Percentiles rank a stretch among this genome's conserved stretches.
Evolutionary conservation across 2,113 vertebrate species (phyloP).

Genomic region (Canis aureus): DNA sequence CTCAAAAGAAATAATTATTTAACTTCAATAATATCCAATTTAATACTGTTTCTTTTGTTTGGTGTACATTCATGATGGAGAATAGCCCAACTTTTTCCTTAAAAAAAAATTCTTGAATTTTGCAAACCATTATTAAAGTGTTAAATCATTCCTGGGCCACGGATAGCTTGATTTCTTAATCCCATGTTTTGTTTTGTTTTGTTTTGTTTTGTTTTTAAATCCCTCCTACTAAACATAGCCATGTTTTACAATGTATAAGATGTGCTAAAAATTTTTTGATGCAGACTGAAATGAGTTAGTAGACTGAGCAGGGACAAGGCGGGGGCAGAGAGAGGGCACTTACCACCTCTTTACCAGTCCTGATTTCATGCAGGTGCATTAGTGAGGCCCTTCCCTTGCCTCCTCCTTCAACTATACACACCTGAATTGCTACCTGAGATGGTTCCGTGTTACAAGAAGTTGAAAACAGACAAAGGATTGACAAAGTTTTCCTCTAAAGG

Average conservation of each 20-base stretch:
- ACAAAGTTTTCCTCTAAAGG: neutral
- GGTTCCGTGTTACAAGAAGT: neutral
- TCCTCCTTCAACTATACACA: neutral
- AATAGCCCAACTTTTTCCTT: neutral
- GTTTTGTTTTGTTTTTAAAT: neutral
- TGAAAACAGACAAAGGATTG: neutral
- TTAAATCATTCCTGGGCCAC: neutral
- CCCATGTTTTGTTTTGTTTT: neutral
- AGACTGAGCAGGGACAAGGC: neutral
- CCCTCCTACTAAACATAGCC: neutral
- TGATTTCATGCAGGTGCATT: neutral
- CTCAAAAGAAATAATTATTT: slow-evolving; percentile 5
- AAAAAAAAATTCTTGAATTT: slow-evolving; percentile 19
- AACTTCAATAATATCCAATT: neutral
- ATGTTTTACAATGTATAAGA: neutral
- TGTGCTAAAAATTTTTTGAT: neutral
- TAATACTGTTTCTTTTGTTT: slow-evolving; percentile 20
- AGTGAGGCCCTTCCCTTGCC: neutral
- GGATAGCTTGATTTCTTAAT: neutral
- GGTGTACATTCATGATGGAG: neutral
- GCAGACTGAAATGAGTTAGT: neutral
- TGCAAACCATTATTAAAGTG: slow-evolving; percentile 12
- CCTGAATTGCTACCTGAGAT: neutral
- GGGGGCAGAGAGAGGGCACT: neutral
- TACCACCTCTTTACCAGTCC: neutral